phyloP scores from a whole-genome alignment of 2,888 invertebrate genomes.

The Apamea sordens region DNA sequence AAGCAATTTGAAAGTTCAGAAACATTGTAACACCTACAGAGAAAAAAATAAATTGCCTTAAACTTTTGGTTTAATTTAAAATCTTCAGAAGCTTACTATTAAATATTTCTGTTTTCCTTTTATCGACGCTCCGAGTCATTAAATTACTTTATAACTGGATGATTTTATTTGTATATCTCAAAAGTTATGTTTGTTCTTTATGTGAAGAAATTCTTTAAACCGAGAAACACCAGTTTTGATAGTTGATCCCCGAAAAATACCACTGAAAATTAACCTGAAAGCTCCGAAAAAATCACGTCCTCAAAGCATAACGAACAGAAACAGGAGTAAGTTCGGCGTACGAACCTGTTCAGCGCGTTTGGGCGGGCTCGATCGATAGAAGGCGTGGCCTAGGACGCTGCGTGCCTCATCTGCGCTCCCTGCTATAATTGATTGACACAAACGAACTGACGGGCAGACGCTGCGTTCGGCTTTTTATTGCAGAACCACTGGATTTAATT shows the following conservation, averaged over 20 bases:
- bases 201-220: background rate
- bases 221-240: background rate
- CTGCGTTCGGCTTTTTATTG: slow-evolving; percentile 81
- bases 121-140: background rate
- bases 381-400: slow-evolving; percentile 85
- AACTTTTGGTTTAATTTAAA: background rate
- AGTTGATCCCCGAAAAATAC: background rate
- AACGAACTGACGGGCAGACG: slow-evolving; percentile 86
- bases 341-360: slow-evolving; percentile 79
- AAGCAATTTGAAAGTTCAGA: no score
- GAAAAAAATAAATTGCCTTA: background rate
- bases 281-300: slow-evolving; percentile 61
- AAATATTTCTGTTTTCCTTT: background rate
- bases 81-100: no score
- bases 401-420: slow-evolving; percentile 82
- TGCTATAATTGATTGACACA: slow-evolving; percentile 88
- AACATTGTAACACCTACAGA: background rate
- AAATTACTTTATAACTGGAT: no score
- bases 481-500: slow-evolving; percentile 76
- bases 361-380: slow-evolving; percentile 86
- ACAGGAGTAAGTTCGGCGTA: slow-evolving; percentile 62
- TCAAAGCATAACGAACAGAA: slow-evolving; percentile 40
- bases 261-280: slow-evolving; percentile 7
- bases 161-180: background rate
- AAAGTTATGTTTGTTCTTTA: background rate